phyloP scores from a whole-genome alignment of 2,888 invertebrate genomes.

The Leucoptera coffeella region DNA sequence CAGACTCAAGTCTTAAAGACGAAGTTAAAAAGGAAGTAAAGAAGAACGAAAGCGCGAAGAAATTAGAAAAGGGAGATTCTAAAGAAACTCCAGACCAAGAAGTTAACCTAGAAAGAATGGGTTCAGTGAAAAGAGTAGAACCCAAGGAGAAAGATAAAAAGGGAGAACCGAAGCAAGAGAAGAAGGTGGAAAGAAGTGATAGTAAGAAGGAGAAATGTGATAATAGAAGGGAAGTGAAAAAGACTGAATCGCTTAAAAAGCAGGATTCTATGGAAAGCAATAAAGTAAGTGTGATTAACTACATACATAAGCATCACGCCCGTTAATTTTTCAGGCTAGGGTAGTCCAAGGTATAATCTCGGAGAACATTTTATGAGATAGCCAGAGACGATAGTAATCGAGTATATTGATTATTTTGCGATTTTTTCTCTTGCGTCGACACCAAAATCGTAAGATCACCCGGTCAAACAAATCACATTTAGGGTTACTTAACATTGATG shows the following conservation, averaged over 20 bases:
- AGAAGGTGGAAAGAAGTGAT: conserved; percentile 8
- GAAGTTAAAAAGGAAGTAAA: conserved; percentile 14
- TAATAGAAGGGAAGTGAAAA: conserved; percentile 22
- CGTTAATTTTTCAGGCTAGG: too few relatives aligned
- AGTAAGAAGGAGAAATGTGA: conserved; percentile 9
- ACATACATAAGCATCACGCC: too few relatives aligned
- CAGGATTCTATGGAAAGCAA: conserved; percentile 30
- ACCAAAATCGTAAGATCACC: too few relatives aligned
- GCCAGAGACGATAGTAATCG: too few relatives aligned
- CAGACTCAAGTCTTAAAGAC: conserved; percentile 36
- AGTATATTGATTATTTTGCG: too few relatives aligned
- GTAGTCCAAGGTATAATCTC: too few relatives aligned
- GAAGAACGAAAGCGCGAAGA: conserved; percentile 17
- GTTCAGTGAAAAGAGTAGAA: conserved; percentile 18
- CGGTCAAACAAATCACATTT: not conserved
- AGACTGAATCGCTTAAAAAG: conserved; percentile 23
- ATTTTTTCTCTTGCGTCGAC: too few relatives aligned
- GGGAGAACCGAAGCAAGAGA: conserved; percentile 13
- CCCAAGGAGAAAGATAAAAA: conserved; percentile 21
- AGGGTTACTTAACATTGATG: not conserved
- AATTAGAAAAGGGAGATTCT: conserved; percentile 14
- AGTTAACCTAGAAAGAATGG: conserved; percentile 13
- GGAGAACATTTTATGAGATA: too few relatives aligned
- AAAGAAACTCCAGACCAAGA: conserved; percentile 9
- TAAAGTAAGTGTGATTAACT: conserved; percentile 15